Evolutionary conservation across 1,140 invertebrate genomes (phyloP).

Genomic region (Leptinotarsa lineolata): DNA sequence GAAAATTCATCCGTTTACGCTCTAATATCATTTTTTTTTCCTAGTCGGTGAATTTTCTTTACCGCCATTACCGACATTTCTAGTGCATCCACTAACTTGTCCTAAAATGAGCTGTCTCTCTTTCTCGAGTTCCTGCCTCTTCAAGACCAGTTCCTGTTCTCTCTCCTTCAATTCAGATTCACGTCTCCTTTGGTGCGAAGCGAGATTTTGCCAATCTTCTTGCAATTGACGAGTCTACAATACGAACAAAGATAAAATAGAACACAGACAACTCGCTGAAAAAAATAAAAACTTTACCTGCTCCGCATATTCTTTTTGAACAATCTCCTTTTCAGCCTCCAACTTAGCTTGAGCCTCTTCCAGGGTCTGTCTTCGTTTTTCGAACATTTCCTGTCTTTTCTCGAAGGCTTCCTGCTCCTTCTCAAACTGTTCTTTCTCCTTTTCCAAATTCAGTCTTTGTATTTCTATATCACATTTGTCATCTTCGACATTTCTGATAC

Average conservation of each 20-base stretch:
- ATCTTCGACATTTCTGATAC: constrained; percentile 53
- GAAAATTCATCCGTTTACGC: too few species aligned
- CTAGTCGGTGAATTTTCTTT: constrained; percentile 3
- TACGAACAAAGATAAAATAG: not conserved
- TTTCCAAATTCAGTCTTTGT: constrained; percentile 59
- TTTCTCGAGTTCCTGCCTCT: constrained; percentile 54
- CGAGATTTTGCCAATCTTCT: constrained; percentile 52
- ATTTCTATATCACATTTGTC: constrained; percentile 60
- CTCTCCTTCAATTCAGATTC: constrained; percentile 60
- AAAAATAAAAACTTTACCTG: constrained; percentile 54
- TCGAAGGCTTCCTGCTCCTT: constrained; percentile 58
- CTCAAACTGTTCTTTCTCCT: constrained; percentile 58
- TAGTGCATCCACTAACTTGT: constrained; percentile 50
- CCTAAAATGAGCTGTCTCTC: constrained; percentile 57
- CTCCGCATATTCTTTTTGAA: constrained; percentile 64
- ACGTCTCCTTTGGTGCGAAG: constrained; percentile 60
- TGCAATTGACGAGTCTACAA: constrained; percentile 48
- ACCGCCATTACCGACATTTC: not conserved
- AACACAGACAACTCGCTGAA: not conserved
- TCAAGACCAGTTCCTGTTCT: constrained; percentile 58
- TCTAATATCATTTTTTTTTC: not conserved
- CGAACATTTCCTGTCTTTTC: constrained; percentile 55
- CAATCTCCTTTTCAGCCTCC: constrained; percentile 59
- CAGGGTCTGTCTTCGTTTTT: constrained; percentile 45
- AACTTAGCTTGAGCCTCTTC: constrained; percentile 52